A percentile compares a stretch with the other conserved stretches of the same genome.
phyloP scores from a whole-genome alignment of 2,113 vertebrate genomes.

The Callipepla squamata region DNA sequence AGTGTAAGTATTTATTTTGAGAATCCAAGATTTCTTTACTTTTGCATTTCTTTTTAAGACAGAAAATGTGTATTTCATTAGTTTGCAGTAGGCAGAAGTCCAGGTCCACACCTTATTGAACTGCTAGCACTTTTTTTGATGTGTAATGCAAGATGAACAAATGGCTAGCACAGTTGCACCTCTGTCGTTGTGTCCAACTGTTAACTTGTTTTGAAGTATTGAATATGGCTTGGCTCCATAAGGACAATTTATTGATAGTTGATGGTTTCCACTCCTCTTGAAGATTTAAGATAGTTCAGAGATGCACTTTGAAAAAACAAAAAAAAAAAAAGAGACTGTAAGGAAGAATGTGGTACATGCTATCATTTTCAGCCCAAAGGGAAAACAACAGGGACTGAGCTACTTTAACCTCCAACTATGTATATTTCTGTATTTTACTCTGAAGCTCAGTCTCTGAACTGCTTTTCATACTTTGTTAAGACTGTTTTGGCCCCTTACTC shows the following conservation, averaged over 20 bases:
- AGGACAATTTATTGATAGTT: not conserved
- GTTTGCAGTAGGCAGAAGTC: not conserved
- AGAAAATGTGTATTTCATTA: not conserved
- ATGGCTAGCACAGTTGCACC: not conserved
- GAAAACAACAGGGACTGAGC: not conserved
- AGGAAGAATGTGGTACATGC: not conserved
- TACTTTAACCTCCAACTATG: not conserved
- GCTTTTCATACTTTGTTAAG: not conserved
- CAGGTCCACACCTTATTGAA: not conserved
- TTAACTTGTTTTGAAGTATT: not conserved
- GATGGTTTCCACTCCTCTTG: not conserved
- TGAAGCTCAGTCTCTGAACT: rapidly evolving
- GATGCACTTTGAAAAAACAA: not conserved
- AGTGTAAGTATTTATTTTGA: constrained; percentile 83
- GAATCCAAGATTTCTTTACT: not conserved
- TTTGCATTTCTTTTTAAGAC: not conserved
- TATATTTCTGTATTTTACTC: not conserved
- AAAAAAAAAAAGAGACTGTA: not conserved
- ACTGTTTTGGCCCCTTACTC: not conserved
- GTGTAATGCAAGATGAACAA: not conserved
- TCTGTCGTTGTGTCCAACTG: not conserved
- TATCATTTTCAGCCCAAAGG: not conserved
- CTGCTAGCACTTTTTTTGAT: not conserved
- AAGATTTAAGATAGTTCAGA: not conserved
- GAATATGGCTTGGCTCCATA: not conserved